A percentile compares a stretch with the other conserved stretches of the same genome.
phyloP scores from a whole-genome alignment of 1,140 invertebrate genomes.

The Drosophila triauraria region DNA sequence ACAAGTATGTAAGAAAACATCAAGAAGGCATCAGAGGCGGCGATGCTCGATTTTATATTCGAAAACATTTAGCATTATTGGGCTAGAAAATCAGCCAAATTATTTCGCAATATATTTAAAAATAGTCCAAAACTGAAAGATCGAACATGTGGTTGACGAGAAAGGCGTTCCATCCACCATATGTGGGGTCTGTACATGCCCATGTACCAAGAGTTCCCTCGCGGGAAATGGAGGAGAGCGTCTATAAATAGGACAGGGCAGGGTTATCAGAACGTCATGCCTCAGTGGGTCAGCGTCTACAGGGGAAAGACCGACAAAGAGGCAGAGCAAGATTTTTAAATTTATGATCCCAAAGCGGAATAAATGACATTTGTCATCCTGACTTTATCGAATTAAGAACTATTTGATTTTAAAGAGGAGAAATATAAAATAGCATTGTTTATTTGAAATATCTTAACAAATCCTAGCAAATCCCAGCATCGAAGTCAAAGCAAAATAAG shows the following conservation, averaged over 20 bases:
- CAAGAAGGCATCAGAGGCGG: conserved; percentile 25
- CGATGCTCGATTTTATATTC: conserved; percentile 55
- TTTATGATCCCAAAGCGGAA: conserved; percentile 44
- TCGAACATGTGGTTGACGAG: conserved; percentile 74
- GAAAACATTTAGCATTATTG: conserved; percentile 49
- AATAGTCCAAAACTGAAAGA: conserved; percentile 53
- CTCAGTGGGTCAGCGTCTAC: conserved; percentile 72
- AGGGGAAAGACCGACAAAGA: conserved; percentile 28
- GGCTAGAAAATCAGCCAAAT: conserved; percentile 54
- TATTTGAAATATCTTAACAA: too few relatives aligned
- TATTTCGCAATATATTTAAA: conserved; percentile 64
- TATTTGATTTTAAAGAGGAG: neutral
- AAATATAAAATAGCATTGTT: neutral
- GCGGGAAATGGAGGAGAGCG: conserved; percentile 16
- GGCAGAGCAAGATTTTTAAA: conserved; percentile 26
- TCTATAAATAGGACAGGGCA: conserved; percentile 73
- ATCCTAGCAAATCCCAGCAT: too few relatives aligned
- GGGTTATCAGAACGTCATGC: conserved; percentile 79
- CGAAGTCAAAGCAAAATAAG: neutral
- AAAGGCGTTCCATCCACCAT: conserved; percentile 53
- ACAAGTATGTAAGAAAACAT: conserved; percentile 49
- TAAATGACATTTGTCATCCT: neutral
- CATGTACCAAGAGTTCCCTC: conserved; percentile 15
- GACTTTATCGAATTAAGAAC: neutral
- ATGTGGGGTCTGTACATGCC: conserved; percentile 44